phyloP scores from a whole-genome alignment of 2,888 invertebrate species.

The Aricia artaxerxes region DNA sequence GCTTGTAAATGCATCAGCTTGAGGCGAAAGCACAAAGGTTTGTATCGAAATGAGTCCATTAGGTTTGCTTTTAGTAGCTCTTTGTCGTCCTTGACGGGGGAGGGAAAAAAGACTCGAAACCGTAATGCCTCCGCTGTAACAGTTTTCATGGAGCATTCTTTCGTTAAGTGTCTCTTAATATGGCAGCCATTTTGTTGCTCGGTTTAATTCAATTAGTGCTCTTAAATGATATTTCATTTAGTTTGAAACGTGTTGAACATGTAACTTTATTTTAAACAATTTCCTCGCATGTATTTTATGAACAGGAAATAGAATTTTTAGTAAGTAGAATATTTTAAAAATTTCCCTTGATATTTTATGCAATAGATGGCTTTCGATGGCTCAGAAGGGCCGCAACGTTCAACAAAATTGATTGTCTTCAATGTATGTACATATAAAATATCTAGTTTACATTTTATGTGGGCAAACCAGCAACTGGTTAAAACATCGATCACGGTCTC shows the following conservation, averaged over 20 bases:
- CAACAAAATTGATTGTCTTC: neutral
- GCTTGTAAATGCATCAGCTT: slow-evolving; percentile 11
- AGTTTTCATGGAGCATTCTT: neutral
- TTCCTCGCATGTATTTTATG: neutral
- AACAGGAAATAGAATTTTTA: neutral
- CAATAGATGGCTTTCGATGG: neutral
- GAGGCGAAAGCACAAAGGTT: slow-evolving; percentile 6
- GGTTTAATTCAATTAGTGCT: neutral
- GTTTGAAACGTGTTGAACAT: neutral
- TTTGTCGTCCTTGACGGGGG: slow-evolving; percentile 13
- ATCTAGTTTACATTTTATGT: slow-evolving; percentile 9
- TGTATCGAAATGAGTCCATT: slow-evolving; percentile 21
- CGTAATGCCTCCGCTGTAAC: neutral
- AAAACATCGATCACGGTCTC: neutral
- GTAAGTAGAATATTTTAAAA: neutral
- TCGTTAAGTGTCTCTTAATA: neutral
- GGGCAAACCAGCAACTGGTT: neutral
- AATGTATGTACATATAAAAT: slow-evolving; percentile 22
- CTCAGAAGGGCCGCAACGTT: neutral
- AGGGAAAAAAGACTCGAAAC: neutral
- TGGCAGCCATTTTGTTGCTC: neutral
- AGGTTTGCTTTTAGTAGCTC: slow-evolving; percentile 20
- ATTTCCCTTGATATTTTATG: neutral
- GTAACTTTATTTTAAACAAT: neutral
- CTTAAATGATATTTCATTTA: neutral